Conservation (phyloP, 2,113 vertebrate species). For the Gallinago undulata region DNA sequence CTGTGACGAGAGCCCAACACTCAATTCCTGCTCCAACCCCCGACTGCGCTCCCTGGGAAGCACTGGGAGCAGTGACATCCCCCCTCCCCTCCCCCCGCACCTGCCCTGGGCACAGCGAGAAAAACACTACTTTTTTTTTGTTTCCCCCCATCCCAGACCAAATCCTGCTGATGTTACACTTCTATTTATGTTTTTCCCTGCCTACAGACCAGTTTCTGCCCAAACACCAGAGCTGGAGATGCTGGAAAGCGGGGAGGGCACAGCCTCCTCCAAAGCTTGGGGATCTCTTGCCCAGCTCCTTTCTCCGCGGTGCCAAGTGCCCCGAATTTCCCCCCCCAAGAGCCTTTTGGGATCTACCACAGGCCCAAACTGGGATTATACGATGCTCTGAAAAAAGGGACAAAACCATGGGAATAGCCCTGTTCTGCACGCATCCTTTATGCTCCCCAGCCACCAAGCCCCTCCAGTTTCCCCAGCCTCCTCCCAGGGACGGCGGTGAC, state of each 20-base stretch:
- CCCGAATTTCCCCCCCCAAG: not conserved
- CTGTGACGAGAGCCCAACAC: not conserved
- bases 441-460: fast-evolving
- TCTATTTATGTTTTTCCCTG: not conserved
- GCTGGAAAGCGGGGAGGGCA: not conserved
- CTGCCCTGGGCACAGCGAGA: not conserved
- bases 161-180: fast-evolving
- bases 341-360: not conserved
- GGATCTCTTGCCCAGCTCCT: not conserved
- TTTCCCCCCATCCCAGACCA: fast-evolving
- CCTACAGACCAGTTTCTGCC: not conserved
- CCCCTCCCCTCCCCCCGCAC: not conserved
- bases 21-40: not conserved
- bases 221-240: fast-evolving
- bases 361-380: not conserved
- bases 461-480: not conserved
- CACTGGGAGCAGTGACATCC: fast-evolving
- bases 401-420: not conserved
- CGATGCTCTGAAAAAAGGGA: not conserved
- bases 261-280: not conserved
- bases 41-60: not conserved
- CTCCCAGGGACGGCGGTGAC: fast-evolving
- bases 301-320: fast-evolving
- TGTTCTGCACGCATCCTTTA: not conserved
- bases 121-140: not conserved